Base-by-base conservation (phyloP, 2,888 invertebrate species). In the Eudasyphora cyanicolor region DNA sequence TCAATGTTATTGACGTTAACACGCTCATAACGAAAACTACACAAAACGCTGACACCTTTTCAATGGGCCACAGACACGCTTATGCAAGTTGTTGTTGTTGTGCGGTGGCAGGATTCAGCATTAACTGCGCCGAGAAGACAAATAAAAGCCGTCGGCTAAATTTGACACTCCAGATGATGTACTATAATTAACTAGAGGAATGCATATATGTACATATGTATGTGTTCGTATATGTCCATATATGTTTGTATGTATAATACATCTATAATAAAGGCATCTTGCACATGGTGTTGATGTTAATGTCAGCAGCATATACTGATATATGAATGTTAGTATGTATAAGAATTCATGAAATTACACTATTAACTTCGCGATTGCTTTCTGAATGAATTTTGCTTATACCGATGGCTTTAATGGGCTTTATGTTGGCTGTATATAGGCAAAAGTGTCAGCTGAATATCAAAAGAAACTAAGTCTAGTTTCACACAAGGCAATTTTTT, bases 81-180 rank as follows among this genome's bases (percentile, higher is more conserved):
- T n/a, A 42, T 6, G 24, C 24, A 42, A 42, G 5, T 21, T n/a
- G n/a, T n/a, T n/a, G n/a, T n/a, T n/a, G n/a, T n/a, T n/a, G n/a
- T 75, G 74, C 83, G 80, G 82, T 83, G 79, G 79, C 82, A 82
- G 79, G 64, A 79, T 51, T 79, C 57, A 24, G 10, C 19, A 79
- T 79, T 82, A 79, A 82, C 82, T 76, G 82, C 76, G 76, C 71
- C 70, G 73, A 82, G 76, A 80, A 80, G 10, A 24, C 77, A 75
- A 83, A 83, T 77, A 84, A 84, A 75, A 76, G 84, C 84, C 84
- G 81, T 10, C 78, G 84, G 84, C 84, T 14, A 67, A 76, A 78
- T 84, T 76, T 84, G 78, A 84, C 84, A 84, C 84, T n/a, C 84
- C 51, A 84, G 57, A 62, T 24, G 27, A n/a, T 57, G 24, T 14